Base-by-base conservation (phyloP, 2,888 invertebrate genomes). In the Apantesis nais region DNA sequence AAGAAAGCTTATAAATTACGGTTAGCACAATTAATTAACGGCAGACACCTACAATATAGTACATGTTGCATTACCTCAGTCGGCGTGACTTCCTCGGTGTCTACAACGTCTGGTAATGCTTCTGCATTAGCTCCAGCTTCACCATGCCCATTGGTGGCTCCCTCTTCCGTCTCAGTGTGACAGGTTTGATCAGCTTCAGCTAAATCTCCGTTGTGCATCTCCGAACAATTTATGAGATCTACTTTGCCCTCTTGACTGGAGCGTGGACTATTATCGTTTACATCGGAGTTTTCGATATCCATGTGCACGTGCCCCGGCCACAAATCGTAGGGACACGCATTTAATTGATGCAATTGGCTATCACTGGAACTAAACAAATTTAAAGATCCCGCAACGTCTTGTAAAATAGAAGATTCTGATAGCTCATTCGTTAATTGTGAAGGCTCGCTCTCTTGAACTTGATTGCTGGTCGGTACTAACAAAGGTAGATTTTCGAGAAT, bases 171-270 rank as follows among this genome's bases (percentile, higher is more conserved):
- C n/a, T 92, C 93, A 8, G 86, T 74, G 66, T 92, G 95, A 79
- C 97, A 95, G 68, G 97, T 97, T 89, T 97, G 97, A 92, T 98
- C 98, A 16, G 97, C 97, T 90, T 98, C 98, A 0, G 97, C 97
- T 77, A 98, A 91, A 85, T 98, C 98, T 39, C 96, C 97, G 86
- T 98, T 97, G 75, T 96, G 96, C 87, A 96, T 96, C 78, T 95
- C 95, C 31, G 93, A 93, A 82, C 93, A 93, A 78, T 93, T 91
- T 39, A 94, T 89, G 71, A 95, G 86, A 82, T 95, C 95, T 44
- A 93, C 91, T 80, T 95, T 95, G 48, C 90, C 91, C 70, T 94
- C 95, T 72, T 91, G 92, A 77, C 90, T 90, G 58, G 91, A 91
- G 22, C 89, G 89, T 39, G 90, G 88, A 73, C 90, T 89, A 75